phyloP scores from a whole-genome alignment of 2,797 vertebrate genomes.

The Psittacula echo region DNA sequence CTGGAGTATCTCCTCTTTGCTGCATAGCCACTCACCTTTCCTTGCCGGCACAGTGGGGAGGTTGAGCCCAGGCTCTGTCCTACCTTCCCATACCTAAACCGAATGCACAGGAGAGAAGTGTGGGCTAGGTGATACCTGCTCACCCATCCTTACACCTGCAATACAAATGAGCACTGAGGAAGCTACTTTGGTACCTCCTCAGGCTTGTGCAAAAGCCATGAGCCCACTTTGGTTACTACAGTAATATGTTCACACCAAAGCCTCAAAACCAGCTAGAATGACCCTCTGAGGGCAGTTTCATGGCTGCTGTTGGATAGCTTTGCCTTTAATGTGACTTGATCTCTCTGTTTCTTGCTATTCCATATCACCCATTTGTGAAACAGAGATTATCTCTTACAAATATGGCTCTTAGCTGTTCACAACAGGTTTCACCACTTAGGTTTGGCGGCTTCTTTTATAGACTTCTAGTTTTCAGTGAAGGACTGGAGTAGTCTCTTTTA shows the following conservation, averaged over 20 bases:
- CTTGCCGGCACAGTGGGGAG: neutral
- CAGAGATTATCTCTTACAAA: neutral
- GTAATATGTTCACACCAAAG: neutral
- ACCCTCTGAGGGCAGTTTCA: neutral
- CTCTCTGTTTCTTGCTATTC: neutral
- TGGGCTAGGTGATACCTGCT: neutral
- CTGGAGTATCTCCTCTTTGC: neutral
- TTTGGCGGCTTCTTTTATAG: neutral
- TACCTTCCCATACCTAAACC: neutral
- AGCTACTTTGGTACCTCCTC: neutral
- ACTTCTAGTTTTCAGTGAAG: neutral
- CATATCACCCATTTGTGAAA: neutral
- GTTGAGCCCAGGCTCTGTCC: neutral
- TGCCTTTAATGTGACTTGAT: neutral
- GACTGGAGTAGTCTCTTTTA: neutral
- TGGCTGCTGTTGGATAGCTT: neutral
- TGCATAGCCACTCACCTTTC: neutral
- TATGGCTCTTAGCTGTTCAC: neutral
- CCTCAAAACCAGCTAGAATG: neutral
- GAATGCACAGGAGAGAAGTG: neutral
- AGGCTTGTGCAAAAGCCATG: neutral
- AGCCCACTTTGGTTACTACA: neutral
- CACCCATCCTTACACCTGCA: neutral
- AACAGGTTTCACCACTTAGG: neutral
- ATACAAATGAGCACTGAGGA: neutral